phyloP scores from a whole-genome alignment of 2,113 vertebrate species.

The Heterotilapia buettikoferi region DNA sequence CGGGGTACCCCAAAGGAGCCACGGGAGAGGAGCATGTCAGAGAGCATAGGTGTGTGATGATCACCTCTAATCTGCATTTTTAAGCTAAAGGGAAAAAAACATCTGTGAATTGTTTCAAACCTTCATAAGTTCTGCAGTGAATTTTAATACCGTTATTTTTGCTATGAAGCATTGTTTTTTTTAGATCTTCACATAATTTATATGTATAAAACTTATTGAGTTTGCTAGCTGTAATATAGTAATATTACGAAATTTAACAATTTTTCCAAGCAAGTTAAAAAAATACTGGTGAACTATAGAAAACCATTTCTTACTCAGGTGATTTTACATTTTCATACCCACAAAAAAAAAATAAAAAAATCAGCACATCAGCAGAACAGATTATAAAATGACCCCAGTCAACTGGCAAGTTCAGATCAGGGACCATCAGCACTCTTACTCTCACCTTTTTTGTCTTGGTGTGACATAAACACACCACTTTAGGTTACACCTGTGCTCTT shows the following conservation, averaged over 20 bases:
- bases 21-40: constrained; percentile 85
- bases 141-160: not conserved
- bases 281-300: rapidly evolving
- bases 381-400: not conserved
- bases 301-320: not conserved
- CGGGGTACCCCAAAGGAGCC: constrained; percentile 77
- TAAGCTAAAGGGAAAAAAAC: not conserved
- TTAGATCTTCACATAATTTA: not conserved
- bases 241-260: rapidly evolving
- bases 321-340: not conserved
- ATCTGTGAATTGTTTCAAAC: not conserved
- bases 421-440: not conserved
- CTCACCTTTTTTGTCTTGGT: not conserved
- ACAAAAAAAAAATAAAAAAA: not conserved
- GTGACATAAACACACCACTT: not conserved
- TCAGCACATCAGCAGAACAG: rapidly evolving
- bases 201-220: rapidly evolving
- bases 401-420: not conserved
- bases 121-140: not conserved
- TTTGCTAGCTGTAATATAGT: not conserved
- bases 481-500: not conserved
- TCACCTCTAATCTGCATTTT: not conserved
- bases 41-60: constrained; percentile 73
- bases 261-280: rapidly evolving
- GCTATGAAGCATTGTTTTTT: not conserved